phyloP scores from a whole-genome alignment of 2,797 vertebrate species.

The Phrynocephalus forsythii region DNA sequence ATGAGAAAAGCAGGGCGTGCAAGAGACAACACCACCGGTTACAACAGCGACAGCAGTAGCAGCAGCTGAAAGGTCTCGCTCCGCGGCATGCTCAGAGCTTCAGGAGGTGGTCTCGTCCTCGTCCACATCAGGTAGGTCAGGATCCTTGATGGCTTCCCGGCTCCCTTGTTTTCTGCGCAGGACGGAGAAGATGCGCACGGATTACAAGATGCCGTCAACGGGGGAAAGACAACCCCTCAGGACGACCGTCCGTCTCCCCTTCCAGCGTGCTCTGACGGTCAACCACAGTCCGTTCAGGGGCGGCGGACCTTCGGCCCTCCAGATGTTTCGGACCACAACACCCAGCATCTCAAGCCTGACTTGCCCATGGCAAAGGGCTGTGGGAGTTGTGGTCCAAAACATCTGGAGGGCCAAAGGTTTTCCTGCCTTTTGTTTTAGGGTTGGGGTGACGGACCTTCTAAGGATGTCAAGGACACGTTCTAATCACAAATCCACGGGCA shows the following conservation, averaged over 20 bases:
- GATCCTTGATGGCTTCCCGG: slow-evolving; percentile 86
- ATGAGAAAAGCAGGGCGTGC: slow-evolving; percentile 62
- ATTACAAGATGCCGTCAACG: too few species aligned
- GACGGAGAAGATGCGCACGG: not conserved
- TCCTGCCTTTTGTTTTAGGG: too few species aligned
- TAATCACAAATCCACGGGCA: slow-evolving; percentile 39
- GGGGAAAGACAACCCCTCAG: too few species aligned
- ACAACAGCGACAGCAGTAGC: slow-evolving; percentile 57
- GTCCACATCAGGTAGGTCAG: slow-evolving; percentile 89
- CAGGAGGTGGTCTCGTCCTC: slow-evolving; percentile 90
- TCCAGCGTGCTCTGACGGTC: too few species aligned
- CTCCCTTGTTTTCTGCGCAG: slow-evolving; percentile 86
- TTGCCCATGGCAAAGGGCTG: too few species aligned
- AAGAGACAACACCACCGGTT: slow-evolving; percentile 44
- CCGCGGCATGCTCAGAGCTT: slow-evolving; percentile 47
- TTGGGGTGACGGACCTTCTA: not conserved
- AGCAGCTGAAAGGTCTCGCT: slow-evolving; percentile 43
- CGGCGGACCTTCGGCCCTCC: too few species aligned
- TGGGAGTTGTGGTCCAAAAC: too few species aligned
- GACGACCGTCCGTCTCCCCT: too few species aligned
- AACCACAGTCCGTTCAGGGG: too few species aligned
- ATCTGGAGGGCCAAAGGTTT: too few species aligned
- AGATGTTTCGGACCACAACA: too few species aligned
- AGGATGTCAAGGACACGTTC: slow-evolving; percentile 48
- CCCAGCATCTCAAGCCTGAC: too few species aligned